These are phyloP conservation scores for Drosophila prolongata DNA, from an alignment of 2,888 invertebrate genomes.

Conservation along the genomic window DNA sequence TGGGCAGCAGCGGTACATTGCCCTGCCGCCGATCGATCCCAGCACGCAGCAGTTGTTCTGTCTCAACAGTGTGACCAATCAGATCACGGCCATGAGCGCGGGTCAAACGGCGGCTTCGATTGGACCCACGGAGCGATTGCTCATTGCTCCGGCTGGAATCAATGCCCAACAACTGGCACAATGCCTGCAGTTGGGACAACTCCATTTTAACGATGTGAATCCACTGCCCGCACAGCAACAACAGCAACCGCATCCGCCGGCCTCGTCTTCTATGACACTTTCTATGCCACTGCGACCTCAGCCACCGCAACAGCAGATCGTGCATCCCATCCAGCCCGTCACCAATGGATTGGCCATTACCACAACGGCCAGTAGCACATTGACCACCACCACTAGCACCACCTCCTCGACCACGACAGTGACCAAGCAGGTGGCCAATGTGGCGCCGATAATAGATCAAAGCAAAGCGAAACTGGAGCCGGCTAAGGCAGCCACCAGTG, in stretches of 20 bases:
- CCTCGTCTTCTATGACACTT: slow-evolving; percentile 48
- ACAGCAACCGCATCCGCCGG: slow-evolving; percentile 28
- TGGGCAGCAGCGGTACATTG: slow-evolving; percentile 79
- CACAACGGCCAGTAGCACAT: slow-evolving; percentile 63
- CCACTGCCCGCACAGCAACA: slow-evolving; percentile 67
- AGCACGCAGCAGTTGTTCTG: slow-evolving; percentile 84
- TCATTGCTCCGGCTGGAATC: slow-evolving; percentile 84
- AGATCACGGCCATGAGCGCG: slow-evolving; percentile 84
- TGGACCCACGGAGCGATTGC: slow-evolving; percentile 83
- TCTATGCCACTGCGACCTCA: slow-evolving; percentile 67
- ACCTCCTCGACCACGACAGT: slow-evolving; percentile 72
- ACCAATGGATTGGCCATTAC: slow-evolving; percentile 63
- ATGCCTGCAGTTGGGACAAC: slow-evolving; percentile 83
- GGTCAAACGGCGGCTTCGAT: slow-evolving; percentile 84
- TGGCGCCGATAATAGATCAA: slow-evolving; percentile 84
- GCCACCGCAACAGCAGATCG: slow-evolving; percentile 83
- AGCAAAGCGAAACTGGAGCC: slow-evolving; percentile 82
- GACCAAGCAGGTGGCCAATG: slow-evolving; percentile 84
- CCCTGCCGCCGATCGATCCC: slow-evolving; percentile 83
- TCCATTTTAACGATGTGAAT: slow-evolving; percentile 84
- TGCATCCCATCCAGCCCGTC: slow-evolving; percentile 81
- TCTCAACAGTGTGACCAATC: slow-evolving; percentile 84
- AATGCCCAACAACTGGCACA: slow-evolving; percentile 84
- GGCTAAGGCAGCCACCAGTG: slow-evolving; percentile 30
- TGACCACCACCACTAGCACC: slow-evolving; percentile 63